phyloP scores from a whole-genome alignment of 2,888 invertebrate species.

The Lissocephala sabroskyi region DNA sequence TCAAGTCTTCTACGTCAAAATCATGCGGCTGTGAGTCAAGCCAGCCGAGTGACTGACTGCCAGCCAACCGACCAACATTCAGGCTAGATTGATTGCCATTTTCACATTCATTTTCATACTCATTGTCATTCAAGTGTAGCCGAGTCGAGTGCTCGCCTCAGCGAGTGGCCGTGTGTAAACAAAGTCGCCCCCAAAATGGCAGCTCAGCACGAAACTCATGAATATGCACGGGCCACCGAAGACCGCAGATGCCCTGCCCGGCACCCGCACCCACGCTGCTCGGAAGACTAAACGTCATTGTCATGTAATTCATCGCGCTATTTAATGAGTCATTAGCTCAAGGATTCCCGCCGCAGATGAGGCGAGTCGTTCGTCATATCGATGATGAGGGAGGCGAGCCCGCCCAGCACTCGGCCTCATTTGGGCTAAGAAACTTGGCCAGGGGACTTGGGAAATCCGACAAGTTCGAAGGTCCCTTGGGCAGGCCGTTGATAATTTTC shows the following conservation, averaged over 20 bases:
- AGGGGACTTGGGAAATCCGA: too few species aligned
- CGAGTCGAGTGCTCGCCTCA: background rate
- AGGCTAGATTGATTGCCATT: slow-evolving; percentile 51
- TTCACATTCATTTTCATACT: slow-evolving; percentile 28
- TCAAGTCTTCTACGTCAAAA: slow-evolving; percentile 24
- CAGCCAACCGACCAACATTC: too few species aligned
- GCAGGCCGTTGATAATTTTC: too few species aligned
- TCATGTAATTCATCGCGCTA: slow-evolving; percentile 30
- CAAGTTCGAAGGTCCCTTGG: too few species aligned
- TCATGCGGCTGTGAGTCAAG: too few species aligned
- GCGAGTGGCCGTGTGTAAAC: background rate
- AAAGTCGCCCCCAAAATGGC: slow-evolving; percentile 26
- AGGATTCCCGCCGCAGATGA: too few species aligned
- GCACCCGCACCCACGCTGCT: background rate
- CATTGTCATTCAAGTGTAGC: slow-evolving; percentile 13
- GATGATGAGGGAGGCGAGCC: too few species aligned
- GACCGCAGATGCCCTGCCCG: background rate
- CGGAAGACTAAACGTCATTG: background rate
- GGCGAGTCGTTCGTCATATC: too few species aligned
- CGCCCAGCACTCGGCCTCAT: too few species aligned
- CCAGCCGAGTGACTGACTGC: too few species aligned
- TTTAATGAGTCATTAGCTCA: slow-evolving; percentile 58
- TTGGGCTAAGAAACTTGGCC: too few species aligned
- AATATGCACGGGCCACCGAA: slow-evolving; percentile 38
- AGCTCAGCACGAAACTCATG: slow-evolving; percentile 60